These are phyloP conservation scores for Melolontha melolontha DNA, from an alignment of 2,888 invertebrate genomes.

Conservation along the genomic window DNA sequence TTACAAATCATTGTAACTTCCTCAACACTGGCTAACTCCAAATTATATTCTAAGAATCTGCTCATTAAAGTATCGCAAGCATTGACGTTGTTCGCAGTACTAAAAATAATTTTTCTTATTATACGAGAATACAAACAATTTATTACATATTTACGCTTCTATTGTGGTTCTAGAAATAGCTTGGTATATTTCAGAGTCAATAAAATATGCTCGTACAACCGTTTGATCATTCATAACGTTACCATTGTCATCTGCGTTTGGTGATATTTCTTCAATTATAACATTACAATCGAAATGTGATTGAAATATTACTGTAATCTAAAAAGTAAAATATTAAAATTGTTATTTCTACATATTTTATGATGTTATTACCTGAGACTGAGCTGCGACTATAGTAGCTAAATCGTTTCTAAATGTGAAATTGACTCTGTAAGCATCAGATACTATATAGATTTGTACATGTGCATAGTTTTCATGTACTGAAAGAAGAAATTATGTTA, in stretches of 20 bases:
- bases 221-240: constrained; percentile 63
- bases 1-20: no score
- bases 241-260: constrained; percentile 62
- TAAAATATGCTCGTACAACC: constrained; percentile 71
- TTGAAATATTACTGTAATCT: constrained; percentile 70
- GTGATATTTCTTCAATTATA: constrained; percentile 66
- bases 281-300: constrained; percentile 69
- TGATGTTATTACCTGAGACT: constrained; percentile 65
- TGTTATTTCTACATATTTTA: neutral
- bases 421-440: constrained; percentile 69
- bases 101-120: constrained; percentile 47
- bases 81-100: constrained; percentile 52
- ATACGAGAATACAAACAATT: constrained; percentile 19
- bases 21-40: constrained; percentile 51
- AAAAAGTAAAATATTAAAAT: constrained; percentile 43
- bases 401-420: constrained; percentile 70
- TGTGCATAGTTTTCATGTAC: constrained; percentile 62
- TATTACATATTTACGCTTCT: constrained; percentile 63
- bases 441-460: constrained; percentile 72
- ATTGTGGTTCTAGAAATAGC: constrained; percentile 69
- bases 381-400: constrained; percentile 63
- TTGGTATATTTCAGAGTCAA: constrained; percentile 63
- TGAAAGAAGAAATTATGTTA: neutral
- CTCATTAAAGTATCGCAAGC: constrained; percentile 50
- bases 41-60: constrained; percentile 48